Base-by-base conservation (phyloP, 2,113 vertebrate species). In the Ptychochromis oligacanthus region DNA sequence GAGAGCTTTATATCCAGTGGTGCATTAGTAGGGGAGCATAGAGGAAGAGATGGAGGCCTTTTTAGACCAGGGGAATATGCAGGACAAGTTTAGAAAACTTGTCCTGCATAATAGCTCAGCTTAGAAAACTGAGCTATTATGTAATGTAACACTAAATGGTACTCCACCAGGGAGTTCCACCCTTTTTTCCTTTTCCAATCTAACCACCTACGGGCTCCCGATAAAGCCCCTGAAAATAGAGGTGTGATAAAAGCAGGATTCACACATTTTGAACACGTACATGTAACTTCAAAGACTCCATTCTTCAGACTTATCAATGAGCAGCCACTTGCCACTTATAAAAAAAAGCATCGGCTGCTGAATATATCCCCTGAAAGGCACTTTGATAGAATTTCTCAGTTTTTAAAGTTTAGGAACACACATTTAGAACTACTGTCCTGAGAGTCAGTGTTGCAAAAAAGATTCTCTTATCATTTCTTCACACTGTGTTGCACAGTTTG, bases 151-250 rank as follows among this genome's bases (percentile, higher is more conserved):
- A 75, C 65, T 85, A 46, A 83, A 62, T 72, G 36, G 62, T 82
- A 60, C 90, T 88, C 90, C 86, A 83, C 87, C 85, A 91, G 79
- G 89, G 88, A 89, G 80, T 88, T 92, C 81, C 36, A 14, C 72
- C n/a, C 43, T 34, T 83, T 75, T 87, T 83, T 62, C 64, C 31
- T 72, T 84, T 85, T 87, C 87, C 76, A 90, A 46, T 79, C 74
- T 40, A 70, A 70, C 87, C 92, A 87, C 91, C 89, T 85, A 91
- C 81, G 2, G 58, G 59, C 79, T 86, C 43, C 87, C 65, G 75
- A 89, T 88, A 87, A 81, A 59, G 61, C 28, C 20, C 28, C 61
- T 1, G 6, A 83, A 89, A 82, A 86, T 72, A 87, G 81, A 89
- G 57, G 15, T 72, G 56, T 81, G 78, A 91, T 86, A 65, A 84